These are phyloP conservation scores for Trinectes maculatus DNA, from an alignment of 2,113 vertebrate genomes.

Conservation along the genomic window DNA sequence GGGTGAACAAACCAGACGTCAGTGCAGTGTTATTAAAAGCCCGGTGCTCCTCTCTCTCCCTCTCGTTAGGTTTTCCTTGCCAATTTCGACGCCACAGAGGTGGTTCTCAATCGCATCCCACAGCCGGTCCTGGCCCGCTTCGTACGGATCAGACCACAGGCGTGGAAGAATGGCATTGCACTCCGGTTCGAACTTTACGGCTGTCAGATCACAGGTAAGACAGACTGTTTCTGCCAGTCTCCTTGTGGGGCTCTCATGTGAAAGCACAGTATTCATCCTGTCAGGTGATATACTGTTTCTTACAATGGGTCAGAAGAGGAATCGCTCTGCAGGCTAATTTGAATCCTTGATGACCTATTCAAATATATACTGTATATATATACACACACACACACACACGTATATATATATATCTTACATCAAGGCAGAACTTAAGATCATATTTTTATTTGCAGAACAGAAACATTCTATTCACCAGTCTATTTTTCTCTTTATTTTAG, in stretches of 20 bases:
- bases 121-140: slow-evolving; percentile 92
- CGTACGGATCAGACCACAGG: slow-evolving; percentile 91
- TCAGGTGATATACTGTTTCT: slow-evolving; percentile 31
- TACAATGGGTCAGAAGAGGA: slow-evolving; percentile 17
- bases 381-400: no score
- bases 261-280: slow-evolving; percentile 29
- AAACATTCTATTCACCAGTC: no score
- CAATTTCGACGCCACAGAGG: slow-evolving; percentile 90
- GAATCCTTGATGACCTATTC: no score
- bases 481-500: slow-evolving; percentile 6
- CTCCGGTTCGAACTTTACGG: slow-evolving; percentile 95
- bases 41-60: slow-evolving; percentile 23
- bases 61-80: slow-evolving; percentile 89
- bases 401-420: no score
- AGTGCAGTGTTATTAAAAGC: neutral
- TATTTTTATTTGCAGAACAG: no score
- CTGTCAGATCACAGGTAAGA: slow-evolving; percentile 93
- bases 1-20: no score
- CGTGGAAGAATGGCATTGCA: slow-evolving; percentile 92
- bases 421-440: no score
- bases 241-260: slow-evolving; percentile 23
- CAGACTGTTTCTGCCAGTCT: slow-evolving; percentile 6
- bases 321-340: no score
- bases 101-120: slow-evolving; percentile 94
- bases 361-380: no score